Evolutionary conservation across 2,113 vertebrate genomes (phyloP).

Genomic region (Oncorhynchus mykiss): DNA sequence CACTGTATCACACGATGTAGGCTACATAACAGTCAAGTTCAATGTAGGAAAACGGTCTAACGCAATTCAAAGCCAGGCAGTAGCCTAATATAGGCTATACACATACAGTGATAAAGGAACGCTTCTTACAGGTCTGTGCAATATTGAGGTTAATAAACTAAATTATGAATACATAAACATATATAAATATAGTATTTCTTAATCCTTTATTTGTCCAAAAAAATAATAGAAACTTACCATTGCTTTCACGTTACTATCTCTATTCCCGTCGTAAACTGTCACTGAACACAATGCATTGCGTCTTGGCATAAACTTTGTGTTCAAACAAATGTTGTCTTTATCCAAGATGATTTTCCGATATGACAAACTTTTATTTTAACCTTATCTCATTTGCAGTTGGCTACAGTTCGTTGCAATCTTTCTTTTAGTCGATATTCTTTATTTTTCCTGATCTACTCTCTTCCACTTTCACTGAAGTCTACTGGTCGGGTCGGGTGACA

Average conservation of each 20-base stretch:
- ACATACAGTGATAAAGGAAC: too few species aligned
- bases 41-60: not conserved
- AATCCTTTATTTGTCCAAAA: too few species aligned
- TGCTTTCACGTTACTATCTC: slow-evolving; percentile 25
- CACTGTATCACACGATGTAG: not conserved
- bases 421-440: not conserved
- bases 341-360: not conserved
- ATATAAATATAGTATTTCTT: not conserved
- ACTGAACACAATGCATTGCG: slow-evolving; percentile 38
- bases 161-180: not conserved
- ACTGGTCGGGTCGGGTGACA: not conserved
- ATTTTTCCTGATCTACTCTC: not conserved
- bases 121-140: too few species aligned
- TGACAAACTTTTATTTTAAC: not conserved
- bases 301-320: not conserved
- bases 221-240: slow-evolving; percentile 57
- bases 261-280: slow-evolving; percentile 31
- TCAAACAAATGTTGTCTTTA: not conserved
- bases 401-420: not conserved
- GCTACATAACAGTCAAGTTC: not conserved
- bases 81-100: too few species aligned
- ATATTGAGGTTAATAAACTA: not conserved
- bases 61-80: not conserved
- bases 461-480: slow-evolving; percentile 30
- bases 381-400: accelerated